A percentile compares a stretch with the other conserved stretches of the same genome.
Conservation (phyloP, 2,888 invertebrate species). For the Myopa tessellatipennis region DNA sequence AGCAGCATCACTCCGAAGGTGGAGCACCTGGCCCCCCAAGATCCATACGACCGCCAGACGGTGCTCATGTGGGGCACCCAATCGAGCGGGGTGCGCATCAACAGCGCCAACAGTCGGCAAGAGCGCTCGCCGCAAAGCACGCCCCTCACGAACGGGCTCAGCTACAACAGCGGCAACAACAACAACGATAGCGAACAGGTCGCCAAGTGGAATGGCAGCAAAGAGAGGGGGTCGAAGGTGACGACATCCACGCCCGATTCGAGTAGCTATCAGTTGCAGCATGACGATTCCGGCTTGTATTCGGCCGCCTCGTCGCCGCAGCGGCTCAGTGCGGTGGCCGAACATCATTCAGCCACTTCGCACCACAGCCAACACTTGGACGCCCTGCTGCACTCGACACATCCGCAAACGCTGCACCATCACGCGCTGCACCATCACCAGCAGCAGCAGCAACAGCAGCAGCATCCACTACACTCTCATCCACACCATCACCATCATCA, state of each 20-base stretch:
- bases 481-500: slow-evolving; percentile 32
- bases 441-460: slow-evolving; percentile 40
- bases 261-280: slow-evolving; percentile 56
- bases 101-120: slow-evolving; percentile 54
- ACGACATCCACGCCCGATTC: slow-evolving; percentile 53
- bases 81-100: slow-evolving; percentile 65
- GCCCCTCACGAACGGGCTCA: slow-evolving; percentile 65
- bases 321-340: slow-evolving; percentile 55
- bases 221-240: slow-evolving; percentile 37
- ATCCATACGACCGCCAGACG: slow-evolving; percentile 78
- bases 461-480: slow-evolving; percentile 43
- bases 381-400: slow-evolving; percentile 27
- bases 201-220: slow-evolving; percentile 61
- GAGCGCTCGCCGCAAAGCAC: slow-evolving; percentile 66
- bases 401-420: slow-evolving; percentile 47
- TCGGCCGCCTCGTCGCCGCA: slow-evolving; percentile 61
- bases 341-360: slow-evolving; percentile 48
- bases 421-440: slow-evolving; percentile 33
- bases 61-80: slow-evolving; percentile 92
- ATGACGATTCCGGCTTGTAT: slow-evolving; percentile 61
- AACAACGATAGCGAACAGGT: slow-evolving; percentile 53
- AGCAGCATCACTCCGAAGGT: slow-evolving; percentile 64
- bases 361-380: slow-evolving; percentile 39
- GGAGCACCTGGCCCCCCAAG: slow-evolving; percentile 60
- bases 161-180: slow-evolving; percentile 54